Evolutionary conservation across 1,140 invertebrate species (phyloP), one percentile per base, ranked within the genome.

Genomic region (Drosophila lacteicornis): DNA sequence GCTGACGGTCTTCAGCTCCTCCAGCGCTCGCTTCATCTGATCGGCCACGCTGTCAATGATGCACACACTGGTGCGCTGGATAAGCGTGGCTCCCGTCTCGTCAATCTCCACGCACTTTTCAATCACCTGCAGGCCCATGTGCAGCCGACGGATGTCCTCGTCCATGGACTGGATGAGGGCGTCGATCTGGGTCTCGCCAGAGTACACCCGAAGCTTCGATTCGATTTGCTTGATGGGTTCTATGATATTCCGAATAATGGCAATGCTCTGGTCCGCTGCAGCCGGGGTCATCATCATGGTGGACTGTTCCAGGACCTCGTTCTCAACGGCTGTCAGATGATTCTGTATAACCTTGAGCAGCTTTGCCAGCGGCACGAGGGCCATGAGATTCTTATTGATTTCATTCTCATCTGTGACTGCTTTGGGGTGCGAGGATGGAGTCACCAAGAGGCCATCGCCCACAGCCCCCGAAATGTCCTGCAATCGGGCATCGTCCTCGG

Each of bases 91-190:
- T 15, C 94, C 94, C 19, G 94, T 94, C 61, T 94, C 94, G 90
- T 95, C 94, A 33, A 95, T 93, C 76, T 95, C 94, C 40, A 96
- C 94, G 82, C 95, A 95, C 91, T 96, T 96, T 91, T 95, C 95
- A 66, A 96, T 94, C 8, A 96, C 93, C 43, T 94, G 93, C 27
- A 96, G 91, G 62, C 94, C 94, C 91, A 95, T 94, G 82, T 96
- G 94, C 12, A 96, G 85, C 30, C 94, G 93, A 80, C 95, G 94
- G 47, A 96, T 93, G 22, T 95, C 94, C 45, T 94, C 93, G 19
- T 94, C 93, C 59, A 96, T 91, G 30, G 94, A 93, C 70, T 95
- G 94, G 13, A 95, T 93, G 13, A 95, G 88, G 3, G 92, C 92
- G 61, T 94, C 92, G n/a, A 92, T 91, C 33, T 93, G 88, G 27